Evolutionary conservation across 2,113 vertebrate genomes (phyloP).

Genomic region (Anolis sagrei): DNA sequence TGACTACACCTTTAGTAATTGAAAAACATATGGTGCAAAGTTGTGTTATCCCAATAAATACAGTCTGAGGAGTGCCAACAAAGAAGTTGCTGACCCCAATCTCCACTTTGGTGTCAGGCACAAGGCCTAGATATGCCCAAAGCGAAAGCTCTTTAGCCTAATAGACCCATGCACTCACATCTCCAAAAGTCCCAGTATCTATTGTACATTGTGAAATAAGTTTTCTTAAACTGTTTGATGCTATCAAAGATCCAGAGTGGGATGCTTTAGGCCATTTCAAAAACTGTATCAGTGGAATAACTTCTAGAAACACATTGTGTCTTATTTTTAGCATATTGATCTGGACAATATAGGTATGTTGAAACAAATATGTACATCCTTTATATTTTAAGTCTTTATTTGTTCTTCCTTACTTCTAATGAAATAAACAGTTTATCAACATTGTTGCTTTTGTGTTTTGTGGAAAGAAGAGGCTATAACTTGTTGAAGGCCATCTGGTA

Average conservation of each 20-base stretch:
- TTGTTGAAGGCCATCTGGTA: neutral
- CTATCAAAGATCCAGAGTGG: too few species aligned
- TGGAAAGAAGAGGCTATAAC: neutral
- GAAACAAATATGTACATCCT: neutral
- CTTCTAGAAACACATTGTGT: neutral
- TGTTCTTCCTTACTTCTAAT: too few species aligned
- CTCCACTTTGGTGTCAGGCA: neutral
- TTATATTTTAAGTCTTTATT: neutral
- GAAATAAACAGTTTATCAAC: neutral
- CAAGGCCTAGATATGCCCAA: neutral
- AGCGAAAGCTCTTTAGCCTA: neutral
- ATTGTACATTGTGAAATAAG: neutral
- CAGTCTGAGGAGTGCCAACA: neutral
- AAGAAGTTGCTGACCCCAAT: neutral
- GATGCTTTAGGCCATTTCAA: neutral
- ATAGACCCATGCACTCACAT: neutral
- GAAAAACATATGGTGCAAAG: constrained; percentile 5
- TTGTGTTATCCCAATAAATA: neutral
- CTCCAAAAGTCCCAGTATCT: neutral
- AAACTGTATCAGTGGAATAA: neutral
- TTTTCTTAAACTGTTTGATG: too few species aligned
- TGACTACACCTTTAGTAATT: neutral
- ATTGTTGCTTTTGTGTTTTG: neutral
- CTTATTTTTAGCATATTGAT: neutral
- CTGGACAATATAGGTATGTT: neutral